Evolutionary conservation across 2,113 vertebrate genomes (phyloP).

Genomic region (Gymnocephalus cernua): DNA sequence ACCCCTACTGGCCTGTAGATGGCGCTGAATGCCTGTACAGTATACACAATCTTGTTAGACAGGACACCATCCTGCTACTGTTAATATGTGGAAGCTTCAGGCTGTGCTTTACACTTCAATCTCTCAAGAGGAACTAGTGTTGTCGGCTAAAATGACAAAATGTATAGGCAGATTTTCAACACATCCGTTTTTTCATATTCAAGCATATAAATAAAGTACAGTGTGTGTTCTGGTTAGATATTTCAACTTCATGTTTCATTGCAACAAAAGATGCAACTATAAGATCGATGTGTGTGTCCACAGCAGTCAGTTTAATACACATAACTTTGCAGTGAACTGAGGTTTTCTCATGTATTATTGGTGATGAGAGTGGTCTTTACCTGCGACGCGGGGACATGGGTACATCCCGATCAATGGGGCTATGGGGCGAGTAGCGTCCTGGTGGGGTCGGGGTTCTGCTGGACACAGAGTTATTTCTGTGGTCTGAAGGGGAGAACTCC

Average conservation of each 20-base stretch:
- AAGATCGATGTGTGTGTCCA: background rate
- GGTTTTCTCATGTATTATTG: background rate
- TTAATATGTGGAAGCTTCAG: background rate
- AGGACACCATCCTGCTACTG: background rate
- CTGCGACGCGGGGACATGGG: constrained; percentile 82
- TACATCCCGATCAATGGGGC: constrained; percentile 79
- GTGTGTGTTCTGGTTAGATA: background rate
- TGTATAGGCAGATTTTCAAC: background rate
- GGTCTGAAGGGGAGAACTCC: constrained; percentile 80
- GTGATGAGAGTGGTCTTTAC: constrained; percentile 54
- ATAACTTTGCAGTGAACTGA: background rate
- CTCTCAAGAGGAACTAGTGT: background rate
- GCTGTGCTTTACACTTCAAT: background rate
- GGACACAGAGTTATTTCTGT: constrained; percentile 80
- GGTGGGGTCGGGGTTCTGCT: constrained; percentile 86
- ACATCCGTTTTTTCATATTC: background rate
- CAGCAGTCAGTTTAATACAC: background rate
- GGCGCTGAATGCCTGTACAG: background rate
- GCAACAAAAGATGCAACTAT: background rate
- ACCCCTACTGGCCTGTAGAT: constrained; percentile 13
- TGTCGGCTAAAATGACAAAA: background rate
- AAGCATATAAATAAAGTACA: background rate
- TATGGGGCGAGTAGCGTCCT: constrained; percentile 82
- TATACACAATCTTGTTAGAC: background rate
- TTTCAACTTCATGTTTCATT: background rate